Evolutionary conservation across 2,797 vertebrate genomes (phyloP).

Genomic region (Myiotriccus ornatus): DNA sequence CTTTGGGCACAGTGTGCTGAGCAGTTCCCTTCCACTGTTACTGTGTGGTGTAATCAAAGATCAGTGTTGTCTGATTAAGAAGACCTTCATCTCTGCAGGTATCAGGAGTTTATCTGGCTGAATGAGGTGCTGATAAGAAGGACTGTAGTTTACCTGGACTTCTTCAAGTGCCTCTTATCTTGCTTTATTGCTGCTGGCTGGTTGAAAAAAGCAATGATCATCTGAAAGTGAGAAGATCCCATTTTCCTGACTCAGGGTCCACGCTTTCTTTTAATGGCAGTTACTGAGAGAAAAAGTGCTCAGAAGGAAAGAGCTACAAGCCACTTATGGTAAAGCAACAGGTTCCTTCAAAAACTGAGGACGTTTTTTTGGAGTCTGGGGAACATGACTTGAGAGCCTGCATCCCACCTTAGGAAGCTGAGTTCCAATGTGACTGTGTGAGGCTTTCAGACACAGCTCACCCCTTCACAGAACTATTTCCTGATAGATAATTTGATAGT

Average conservation of each 20-base stretch:
- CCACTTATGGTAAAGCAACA: background rate
- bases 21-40: background rate
- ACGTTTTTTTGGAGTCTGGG: background rate
- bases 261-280: background rate
- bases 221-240: background rate
- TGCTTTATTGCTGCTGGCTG: background rate
- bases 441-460: background rate
- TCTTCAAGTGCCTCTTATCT: background rate
- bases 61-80: background rate
- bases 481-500: background rate
- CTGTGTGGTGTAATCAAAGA: background rate
- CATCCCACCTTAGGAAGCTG: background rate
- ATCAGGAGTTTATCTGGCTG: background rate
- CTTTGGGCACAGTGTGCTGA: background rate
- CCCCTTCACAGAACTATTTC: background rate
- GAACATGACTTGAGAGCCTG: fast-evolving
- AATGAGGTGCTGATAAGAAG: background rate
- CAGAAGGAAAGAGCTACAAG: background rate
- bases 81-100: background rate
- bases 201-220: background rate
- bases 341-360: background rate
- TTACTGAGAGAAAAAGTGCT: background rate
- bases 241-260: background rate
- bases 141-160: background rate
- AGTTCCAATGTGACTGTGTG: background rate